A percentile compares a stretch with the other conserved stretches of the same genome.
phyloP scores from a whole-genome alignment of 2,113 vertebrate genomes.

The Aix galericulata region DNA sequence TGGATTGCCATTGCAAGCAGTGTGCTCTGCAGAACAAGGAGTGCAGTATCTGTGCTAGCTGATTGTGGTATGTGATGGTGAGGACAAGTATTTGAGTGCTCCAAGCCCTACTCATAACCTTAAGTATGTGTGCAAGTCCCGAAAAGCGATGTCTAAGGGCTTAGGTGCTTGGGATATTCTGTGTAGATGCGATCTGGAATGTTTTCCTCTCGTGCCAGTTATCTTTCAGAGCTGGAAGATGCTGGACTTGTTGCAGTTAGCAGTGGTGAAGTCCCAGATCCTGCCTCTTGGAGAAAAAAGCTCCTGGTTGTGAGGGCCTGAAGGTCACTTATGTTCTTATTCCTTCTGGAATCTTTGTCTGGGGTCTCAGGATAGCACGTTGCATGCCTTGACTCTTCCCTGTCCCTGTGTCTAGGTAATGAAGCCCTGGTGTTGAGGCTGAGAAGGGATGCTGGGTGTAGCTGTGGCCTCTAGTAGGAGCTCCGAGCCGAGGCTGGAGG shows the following conservation, averaged over 20 bases:
- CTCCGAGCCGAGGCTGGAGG: neutral
- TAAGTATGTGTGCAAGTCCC: neutral
- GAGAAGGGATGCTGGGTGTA: neutral
- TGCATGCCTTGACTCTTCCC: neutral
- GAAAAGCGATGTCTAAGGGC: neutral
- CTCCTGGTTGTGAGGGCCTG: neutral
- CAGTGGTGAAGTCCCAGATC: neutral
- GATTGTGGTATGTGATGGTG: neutral
- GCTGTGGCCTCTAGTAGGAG: neutral
- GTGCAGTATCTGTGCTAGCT: fast-evolving
- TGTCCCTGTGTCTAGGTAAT: fast-evolving
- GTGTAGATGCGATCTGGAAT: neutral
- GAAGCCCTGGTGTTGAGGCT: neutral
- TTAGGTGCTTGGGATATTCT: neutral
- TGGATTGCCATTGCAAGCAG: no score
- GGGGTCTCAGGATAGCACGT: neutral
- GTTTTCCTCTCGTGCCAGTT: neutral
- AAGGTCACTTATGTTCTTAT: neutral
- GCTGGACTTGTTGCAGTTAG: no score
- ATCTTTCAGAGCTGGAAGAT: neutral
- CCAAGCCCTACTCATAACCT: neutral
- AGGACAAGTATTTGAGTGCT: neutral
- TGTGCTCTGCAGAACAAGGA: fast-evolving
- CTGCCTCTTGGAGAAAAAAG: neutral
- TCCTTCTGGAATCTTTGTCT: neutral